Conservation (phyloP, 2,797 vertebrate genomes). For the Falco novaeseelandiae region DNA sequence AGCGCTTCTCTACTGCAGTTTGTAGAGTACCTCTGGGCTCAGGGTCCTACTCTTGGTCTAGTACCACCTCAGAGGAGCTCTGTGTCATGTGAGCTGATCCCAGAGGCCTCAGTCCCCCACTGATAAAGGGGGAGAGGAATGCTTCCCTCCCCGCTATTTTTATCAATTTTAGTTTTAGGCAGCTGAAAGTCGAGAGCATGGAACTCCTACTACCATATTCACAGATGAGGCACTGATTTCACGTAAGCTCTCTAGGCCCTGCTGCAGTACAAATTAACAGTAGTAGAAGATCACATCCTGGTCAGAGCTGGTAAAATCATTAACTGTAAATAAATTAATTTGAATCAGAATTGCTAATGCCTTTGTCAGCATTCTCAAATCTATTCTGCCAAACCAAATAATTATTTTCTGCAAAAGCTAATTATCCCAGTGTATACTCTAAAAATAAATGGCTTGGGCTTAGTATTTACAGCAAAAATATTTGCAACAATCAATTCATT, state of each 20-base stretch:
- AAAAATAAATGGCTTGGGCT: neutral
- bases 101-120: neutral
- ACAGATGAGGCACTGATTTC: neutral
- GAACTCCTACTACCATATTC: neutral
- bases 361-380: neutral
- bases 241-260: neutral
- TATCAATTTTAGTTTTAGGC: neutral
- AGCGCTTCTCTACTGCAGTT: neutral
- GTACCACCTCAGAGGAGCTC: neutral
- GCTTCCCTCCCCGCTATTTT: neutral
- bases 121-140: neutral
- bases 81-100: neutral
- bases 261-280: neutral
- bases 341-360: neutral
- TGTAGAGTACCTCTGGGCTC: neutral
- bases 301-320: constrained; percentile 20
- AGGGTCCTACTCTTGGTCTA: neutral
- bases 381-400: neutral
- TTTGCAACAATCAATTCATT: too few species aligned
- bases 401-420: neutral
- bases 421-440: neutral
- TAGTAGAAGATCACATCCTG: neutral
- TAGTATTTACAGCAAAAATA: too few species aligned
- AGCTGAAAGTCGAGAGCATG: neutral
- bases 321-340: neutral